Conservation (phyloP, 2,888 invertebrate species). For the Apocheima hispidaria region DNA sequence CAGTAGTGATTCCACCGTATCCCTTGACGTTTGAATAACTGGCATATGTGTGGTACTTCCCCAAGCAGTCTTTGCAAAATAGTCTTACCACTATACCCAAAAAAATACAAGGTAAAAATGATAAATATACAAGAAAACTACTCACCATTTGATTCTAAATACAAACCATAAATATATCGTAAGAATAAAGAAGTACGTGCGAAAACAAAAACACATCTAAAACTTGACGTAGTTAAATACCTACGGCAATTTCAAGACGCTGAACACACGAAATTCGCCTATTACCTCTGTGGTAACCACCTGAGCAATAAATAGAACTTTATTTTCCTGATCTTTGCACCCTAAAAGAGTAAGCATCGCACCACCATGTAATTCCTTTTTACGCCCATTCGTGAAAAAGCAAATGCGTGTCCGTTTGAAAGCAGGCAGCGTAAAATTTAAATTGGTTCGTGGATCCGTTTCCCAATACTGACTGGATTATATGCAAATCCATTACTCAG, state of each 20-base stretch:
- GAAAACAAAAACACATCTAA: slow-evolving; percentile 5
- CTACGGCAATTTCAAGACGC: slow-evolving; percentile 51
- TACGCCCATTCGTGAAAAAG: slow-evolving; percentile 63
- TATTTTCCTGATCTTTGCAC: slow-evolving; percentile 72
- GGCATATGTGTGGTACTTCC: too few species aligned
- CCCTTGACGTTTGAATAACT: too few species aligned
- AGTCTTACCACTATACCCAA: too few species aligned
- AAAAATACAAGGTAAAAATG: too few species aligned
- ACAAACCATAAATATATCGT: too few species aligned
- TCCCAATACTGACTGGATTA: slow-evolving; percentile 46
- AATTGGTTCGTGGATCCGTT: slow-evolving; percentile 58
- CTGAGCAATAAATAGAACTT: slow-evolving; percentile 75
- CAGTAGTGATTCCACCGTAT: too few species aligned
- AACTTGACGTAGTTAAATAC: slow-evolving; percentile 27
- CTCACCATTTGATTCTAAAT: too few species aligned
- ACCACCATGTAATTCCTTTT: slow-evolving; percentile 75
- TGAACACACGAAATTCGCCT: slow-evolving; percentile 65
- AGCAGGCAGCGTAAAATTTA: slow-evolving; percentile 55
- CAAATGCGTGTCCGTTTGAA: slow-evolving; percentile 49
- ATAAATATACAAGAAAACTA: too few species aligned
- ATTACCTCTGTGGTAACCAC: slow-evolving; percentile 72
- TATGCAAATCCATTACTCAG: neutral
- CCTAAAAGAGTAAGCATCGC: slow-evolving; percentile 73
- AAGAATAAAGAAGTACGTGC: slow-evolving; percentile 5
- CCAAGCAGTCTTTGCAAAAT: too few species aligned